These are phyloP conservation scores for Champsocephalus gunnari DNA, from an alignment of 2,797 vertebrate species.

Conservation along the genomic window DNA sequence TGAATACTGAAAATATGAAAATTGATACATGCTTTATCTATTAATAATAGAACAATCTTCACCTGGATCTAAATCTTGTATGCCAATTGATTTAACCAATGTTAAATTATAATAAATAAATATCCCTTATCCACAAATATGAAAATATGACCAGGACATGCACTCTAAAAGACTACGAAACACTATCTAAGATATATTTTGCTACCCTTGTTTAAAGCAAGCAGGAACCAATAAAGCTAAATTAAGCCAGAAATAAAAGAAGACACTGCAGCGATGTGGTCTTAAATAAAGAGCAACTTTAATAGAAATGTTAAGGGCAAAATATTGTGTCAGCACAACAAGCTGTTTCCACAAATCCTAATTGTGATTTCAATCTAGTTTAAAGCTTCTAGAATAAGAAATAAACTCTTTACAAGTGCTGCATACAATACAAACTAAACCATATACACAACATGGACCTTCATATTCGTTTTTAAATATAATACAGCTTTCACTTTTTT, in stretches of 20 bases:
- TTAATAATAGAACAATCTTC: too few relatives aligned
- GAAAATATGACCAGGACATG: too few relatives aligned
- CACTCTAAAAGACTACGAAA: too few relatives aligned
- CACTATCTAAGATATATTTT: too few relatives aligned
- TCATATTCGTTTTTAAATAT: constrained; percentile 49
- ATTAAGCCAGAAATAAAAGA: neutral
- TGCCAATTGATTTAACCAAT: too few relatives aligned
- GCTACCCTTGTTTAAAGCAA: too few relatives aligned
- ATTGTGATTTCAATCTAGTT: constrained; percentile 24
- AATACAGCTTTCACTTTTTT: constrained; percentile 69
- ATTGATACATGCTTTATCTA: too few relatives aligned
- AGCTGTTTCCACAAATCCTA: constrained; percentile 38
- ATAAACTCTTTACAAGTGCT: constrained; percentile 39
- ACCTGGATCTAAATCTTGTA: too few relatives aligned
- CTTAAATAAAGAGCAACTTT: constrained; percentile 64
- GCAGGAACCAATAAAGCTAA: neutral
- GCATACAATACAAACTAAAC: constrained; percentile 54
- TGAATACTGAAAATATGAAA: too few relatives aligned
- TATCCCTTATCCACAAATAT: too few relatives aligned
- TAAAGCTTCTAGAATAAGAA: constrained; percentile 33
- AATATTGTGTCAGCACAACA: constrained; percentile 63
- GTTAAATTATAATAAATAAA: too few relatives aligned
- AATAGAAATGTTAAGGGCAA: constrained; percentile 68
- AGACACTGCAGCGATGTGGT: neutral
- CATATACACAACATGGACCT: constrained; percentile 54